A percentile compares a stretch with the other conserved stretches of the same genome.
Evolutionary conservation across 2,113 vertebrate species (phyloP).

Genomic region (Mesitornis unicolor): DNA sequence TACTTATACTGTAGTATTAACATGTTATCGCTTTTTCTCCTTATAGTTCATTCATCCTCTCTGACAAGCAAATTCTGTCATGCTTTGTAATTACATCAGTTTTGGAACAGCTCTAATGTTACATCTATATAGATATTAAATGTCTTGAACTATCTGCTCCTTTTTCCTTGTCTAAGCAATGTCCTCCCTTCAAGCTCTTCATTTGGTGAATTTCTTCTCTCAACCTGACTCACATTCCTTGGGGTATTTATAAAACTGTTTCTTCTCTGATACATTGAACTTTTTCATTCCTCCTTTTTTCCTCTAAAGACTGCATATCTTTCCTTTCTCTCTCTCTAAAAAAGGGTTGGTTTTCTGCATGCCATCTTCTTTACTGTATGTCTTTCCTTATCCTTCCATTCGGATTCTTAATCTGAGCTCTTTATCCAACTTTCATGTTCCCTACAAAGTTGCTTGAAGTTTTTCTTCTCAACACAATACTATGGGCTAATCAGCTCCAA

Average conservation of each 20-base stretch:
- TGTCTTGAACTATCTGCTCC: background rate
- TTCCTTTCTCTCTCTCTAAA: background rate
- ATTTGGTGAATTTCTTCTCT: background rate
- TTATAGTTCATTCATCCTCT: background rate
- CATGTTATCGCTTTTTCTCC: background rate
- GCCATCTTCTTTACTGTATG: background rate
- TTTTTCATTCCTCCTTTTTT: background rate
- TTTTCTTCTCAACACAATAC: background rate
- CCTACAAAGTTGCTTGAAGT: background rate
- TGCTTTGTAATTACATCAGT: background rate
- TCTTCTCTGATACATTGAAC: background rate
- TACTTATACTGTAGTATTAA: background rate
- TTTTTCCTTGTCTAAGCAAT: background rate
- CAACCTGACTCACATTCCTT: background rate
- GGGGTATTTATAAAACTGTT: background rate
- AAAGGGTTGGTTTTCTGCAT: background rate
- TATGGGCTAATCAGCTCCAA: background rate
- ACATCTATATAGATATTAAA: background rate
- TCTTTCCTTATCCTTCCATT: background rate
- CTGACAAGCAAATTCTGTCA: background rate
- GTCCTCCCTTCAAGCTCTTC: background rate
- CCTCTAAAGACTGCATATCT: background rate
- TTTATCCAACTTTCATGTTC: background rate
- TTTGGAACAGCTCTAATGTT: background rate
- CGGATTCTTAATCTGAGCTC: background rate